Evolutionary conservation across 2,888 invertebrate species (phyloP), one percentile per base, ranked within the genome.

Genomic region (Nineta flava): DNA sequence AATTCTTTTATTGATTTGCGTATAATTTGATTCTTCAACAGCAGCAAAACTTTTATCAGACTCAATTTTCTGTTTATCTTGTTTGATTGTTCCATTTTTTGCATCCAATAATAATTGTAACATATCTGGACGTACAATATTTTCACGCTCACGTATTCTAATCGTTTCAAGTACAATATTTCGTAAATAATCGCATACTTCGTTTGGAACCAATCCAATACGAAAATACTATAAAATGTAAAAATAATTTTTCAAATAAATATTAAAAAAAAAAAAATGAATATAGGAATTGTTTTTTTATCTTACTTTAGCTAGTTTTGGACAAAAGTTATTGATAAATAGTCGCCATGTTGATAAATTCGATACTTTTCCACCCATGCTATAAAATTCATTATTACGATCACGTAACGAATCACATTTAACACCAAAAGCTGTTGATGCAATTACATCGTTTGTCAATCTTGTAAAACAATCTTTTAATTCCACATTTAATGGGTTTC

Each of bases 21-120:
- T 68, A 15, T 67, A 55, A 3, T 55, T 50, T 0, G 68, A 69
- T 42, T 42, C 42, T 15, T 42, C 42, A 1, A 42, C 40, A 31
- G 41, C 40, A 16, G 54, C 49, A n/a, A 40, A 38, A 38, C 47
- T 47, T 10, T 47, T 43, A 17, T 54, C 51, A 2, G 31, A 40
- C 50, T 55, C 52, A 15, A 53, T 38, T 45, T 52, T 32, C 3
- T 51, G 47, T 32, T 54, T 51, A 31, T 60, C 60, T 10, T 56
- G 49, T 17, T 52, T 54, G 6, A 56, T 47, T 6, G 46, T 38
- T 9, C 69, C 71, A 59, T 69, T 70, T 51, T 68, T 70, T 7
- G 74, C 70, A 57, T 76, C 71, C 66, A 76, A 66, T 1, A 77
- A 61, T 9, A 76, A 55, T 48, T 77, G 69, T 17, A 77, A 71